A percentile compares a stretch with the other conserved stretches of the same genome.
phyloP scores from a whole-genome alignment of 2,797 vertebrate genomes.

The Myiotriccus ornatus region DNA sequence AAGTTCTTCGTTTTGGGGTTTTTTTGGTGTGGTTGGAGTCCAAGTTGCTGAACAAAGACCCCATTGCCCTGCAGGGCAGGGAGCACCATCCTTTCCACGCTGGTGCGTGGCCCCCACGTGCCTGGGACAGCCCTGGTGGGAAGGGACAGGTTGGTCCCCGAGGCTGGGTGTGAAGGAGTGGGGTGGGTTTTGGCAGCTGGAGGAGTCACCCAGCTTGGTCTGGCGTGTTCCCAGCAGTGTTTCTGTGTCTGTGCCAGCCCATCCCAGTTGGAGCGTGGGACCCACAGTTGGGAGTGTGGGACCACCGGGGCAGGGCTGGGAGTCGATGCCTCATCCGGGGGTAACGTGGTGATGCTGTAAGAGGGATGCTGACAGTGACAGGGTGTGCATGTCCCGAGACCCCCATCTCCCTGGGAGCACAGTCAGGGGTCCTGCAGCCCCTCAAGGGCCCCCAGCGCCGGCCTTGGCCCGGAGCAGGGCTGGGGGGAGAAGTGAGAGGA shows the following conservation, averaged over 20 bases:
- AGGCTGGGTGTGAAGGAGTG: accelerated
- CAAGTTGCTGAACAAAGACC: neutral
- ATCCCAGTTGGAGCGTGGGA: neutral
- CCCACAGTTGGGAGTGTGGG: neutral
- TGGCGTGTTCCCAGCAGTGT: neutral
- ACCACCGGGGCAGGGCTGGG: neutral
- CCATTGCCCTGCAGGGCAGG: accelerated
- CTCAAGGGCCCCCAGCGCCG: accelerated
- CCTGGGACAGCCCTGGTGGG: neutral
- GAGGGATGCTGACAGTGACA: neutral
- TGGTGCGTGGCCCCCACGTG: neutral
- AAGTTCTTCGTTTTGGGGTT: neutral
- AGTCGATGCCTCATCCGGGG: neutral
- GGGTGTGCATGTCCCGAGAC: neutral
- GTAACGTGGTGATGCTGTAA: accelerated
- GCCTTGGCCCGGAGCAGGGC: neutral
- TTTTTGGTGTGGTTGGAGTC: neutral
- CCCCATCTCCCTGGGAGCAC: accelerated
- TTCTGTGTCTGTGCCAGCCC: neutral
- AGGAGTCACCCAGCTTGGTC: accelerated
- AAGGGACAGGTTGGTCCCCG: neutral
- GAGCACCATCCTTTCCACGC: neutral
- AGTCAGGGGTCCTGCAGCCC: neutral
- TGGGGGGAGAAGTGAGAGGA: neutral
- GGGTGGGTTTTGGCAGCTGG: neutral